Evolutionary conservation across 2,888 invertebrate genomes (phyloP), one percentile per base, ranked within the genome.

Genomic region (Timema cristinae): DNA sequence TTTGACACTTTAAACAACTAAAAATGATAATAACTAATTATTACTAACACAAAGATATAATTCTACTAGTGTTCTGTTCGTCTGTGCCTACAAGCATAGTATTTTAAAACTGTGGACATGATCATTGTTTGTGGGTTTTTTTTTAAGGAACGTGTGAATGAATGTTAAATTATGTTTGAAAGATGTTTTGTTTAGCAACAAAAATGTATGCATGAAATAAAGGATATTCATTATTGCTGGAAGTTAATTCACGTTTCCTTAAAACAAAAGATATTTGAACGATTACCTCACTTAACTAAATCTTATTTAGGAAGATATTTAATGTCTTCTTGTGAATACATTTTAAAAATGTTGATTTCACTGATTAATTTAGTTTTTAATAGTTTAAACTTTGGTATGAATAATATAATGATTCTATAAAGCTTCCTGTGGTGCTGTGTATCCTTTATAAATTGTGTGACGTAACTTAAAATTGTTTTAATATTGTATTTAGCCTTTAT

Each of bases 1-100:
- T 72, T 72, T 72, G 70, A 70, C 72, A 72, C 69, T 66, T 72
- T 69, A 32, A 32, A 32, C 32, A 32, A 32, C 32, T 32, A 32
- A 32, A 32, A 67, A 63, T 69, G 71, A 72, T 50, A 52, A 66
- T 32, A 66, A 32, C 32, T 32, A 32, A 32, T 32, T 32, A 32
- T 32, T 32, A 32, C 32, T 32, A 32, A 50, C 52, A 54, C 49
- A 69, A 51, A 71, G 69, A 54, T 63, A 49, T 67, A 70, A 63
- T 72, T 49, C 63, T 52, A 49, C 16, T 68, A 68, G 68, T 50
- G 48, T 54, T 68, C 68, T 66, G 61, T 68, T 72, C 66, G 68
- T 63, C 68, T 54, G 66, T 72, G 71, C 66, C 54, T 63, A 59
- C 59, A 50, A 16, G 48, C 7, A 13, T 15, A 4, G 16, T 16